These are phyloP conservation scores for Scotopteryx bipunctaria DNA, from an alignment of 2,888 invertebrate genomes.

Conservation along the genomic window DNA sequence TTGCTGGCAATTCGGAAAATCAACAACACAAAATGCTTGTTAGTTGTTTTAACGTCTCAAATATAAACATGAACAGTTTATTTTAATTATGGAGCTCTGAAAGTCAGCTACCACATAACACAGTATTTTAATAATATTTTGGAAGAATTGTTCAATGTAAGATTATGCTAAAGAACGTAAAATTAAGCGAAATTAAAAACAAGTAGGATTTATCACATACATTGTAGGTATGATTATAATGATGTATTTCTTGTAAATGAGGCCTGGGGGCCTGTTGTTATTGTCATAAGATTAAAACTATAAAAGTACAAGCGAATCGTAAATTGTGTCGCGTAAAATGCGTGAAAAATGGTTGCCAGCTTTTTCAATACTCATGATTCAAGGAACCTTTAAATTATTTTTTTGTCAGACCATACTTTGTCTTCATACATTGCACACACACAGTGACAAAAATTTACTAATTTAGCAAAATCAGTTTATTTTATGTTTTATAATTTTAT, in stretches of 20 bases:
- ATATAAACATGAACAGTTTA: slow-evolving; percentile 38
- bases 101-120: slow-evolving; percentile 22
- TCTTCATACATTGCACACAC: no score
- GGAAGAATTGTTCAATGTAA: background rate
- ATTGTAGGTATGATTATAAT: no score
- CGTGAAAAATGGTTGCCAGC: background rate
- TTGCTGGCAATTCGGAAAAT: slow-evolving; percentile 41
- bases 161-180: background rate
- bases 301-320: background rate
- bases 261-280: background rate
- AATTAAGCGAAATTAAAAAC: no score
- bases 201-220: no score
- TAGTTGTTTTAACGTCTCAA: slow-evolving; percentile 43
- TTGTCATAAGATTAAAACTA: background rate
- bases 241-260: no score
- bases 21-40: slow-evolving; percentile 44
- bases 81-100: slow-evolving; percentile 27
- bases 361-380: no score
- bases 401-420: no score
- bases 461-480: no score
- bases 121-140: slow-evolving; percentile 15
- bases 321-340: slow-evolving; percentile 1
- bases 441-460: no score
- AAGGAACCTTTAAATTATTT: background rate
- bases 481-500: no score